Conservation (phyloP, 2,888 invertebrate species). For the Alentia gelatinosa region DNA sequence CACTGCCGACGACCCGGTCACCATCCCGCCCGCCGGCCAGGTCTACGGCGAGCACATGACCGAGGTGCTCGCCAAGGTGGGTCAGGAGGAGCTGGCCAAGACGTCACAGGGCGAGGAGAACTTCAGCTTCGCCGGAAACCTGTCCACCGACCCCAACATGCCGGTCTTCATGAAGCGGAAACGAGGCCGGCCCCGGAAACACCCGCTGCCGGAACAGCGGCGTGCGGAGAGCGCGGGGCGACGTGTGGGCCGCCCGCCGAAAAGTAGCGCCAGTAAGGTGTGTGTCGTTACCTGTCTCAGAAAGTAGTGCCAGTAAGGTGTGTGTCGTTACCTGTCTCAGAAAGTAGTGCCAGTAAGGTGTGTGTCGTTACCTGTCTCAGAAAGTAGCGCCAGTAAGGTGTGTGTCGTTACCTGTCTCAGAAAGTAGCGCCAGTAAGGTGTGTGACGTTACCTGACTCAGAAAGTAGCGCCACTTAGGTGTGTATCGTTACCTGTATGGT, state of each 20-base stretch:
- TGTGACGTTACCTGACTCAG: no score
- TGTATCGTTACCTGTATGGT: no score
- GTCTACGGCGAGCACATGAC: conserved; percentile 7
- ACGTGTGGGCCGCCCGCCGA: background rate
- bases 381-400: background rate
- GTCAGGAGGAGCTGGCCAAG: background rate
- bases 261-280: background rate
- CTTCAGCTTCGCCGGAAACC: background rate
- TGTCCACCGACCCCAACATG: background rate
- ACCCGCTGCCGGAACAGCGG: background rate
- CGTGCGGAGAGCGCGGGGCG: background rate
- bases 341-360: background rate
- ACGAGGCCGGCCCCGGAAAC: conserved; percentile 35
- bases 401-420: no score
- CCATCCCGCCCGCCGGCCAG: background rate
- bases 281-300: no score
- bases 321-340: no score
- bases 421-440: no score
- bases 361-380: no score
- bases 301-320: background rate
- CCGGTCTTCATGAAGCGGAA: conserved; percentile 21
- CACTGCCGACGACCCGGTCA: conserved; percentile 24
- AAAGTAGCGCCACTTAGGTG: no score
- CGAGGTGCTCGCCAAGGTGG: conserved; percentile 31
- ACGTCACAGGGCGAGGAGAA: background rate